Conservation (phyloP, 1,140 invertebrate species). For the Eriosoma lanigerum region DNA sequence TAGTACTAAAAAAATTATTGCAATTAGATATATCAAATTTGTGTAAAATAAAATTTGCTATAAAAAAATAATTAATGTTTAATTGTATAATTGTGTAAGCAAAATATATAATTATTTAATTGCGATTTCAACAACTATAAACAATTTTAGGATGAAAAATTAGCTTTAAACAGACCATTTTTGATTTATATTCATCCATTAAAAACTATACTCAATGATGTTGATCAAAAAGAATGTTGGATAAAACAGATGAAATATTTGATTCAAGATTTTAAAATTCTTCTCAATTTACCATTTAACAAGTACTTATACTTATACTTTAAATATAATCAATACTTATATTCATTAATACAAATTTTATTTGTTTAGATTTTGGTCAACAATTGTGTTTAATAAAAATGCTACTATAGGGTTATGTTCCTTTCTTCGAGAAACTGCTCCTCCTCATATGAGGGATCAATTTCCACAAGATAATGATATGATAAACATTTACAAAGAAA, state of each 20-base stretch:
- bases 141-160: slow-evolving; percentile 33
- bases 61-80: too few species aligned
- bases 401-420: slow-evolving; percentile 35
- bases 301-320: slow-evolving; percentile 31
- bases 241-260: slow-evolving; percentile 41
- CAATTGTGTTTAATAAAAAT: slow-evolving; percentile 23
- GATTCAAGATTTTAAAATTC: slow-evolving; percentile 26
- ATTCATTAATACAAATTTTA: neutral
- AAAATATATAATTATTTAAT: too few species aligned
- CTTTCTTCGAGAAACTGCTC: slow-evolving; percentile 35
- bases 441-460: slow-evolving; percentile 27
- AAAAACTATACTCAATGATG: slow-evolving; percentile 15
- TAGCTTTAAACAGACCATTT: slow-evolving; percentile 26
- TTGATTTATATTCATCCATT: slow-evolving; percentile 39
- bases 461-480: slow-evolving; percentile 33
- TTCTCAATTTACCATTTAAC: slow-evolving; percentile 35
- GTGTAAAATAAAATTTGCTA: too few species aligned
- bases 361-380: slow-evolving; percentile 44
- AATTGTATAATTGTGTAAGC: too few species aligned
- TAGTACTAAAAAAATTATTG: too few species aligned
- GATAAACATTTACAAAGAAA: neutral
- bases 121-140: too few species aligned
- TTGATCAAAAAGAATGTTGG: slow-evolving; percentile 46
- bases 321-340: neutral
- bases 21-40: too few species aligned